Base-by-base conservation (phyloP, 2,888 invertebrate species). In the Mamestra brassicae region DNA sequence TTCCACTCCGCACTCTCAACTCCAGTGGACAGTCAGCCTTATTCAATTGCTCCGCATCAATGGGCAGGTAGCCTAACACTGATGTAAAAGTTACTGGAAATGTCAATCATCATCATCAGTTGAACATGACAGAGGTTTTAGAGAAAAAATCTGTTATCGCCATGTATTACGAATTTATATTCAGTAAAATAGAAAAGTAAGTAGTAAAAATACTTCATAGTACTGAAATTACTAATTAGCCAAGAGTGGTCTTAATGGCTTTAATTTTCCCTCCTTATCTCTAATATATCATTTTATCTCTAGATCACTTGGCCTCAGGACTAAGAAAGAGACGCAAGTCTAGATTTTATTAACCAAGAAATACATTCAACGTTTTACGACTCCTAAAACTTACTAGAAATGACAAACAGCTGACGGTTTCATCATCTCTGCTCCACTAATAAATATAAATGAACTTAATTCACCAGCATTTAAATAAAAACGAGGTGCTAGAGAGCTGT, bases 401-500 rank as follows among this genome's bases (percentile, higher is more conserved):
- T 71, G 61, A 62, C 81, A 71, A 72, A 68, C 69, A 79, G 34
- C 55, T 52, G 75, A 63, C 55, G 42, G 36, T 60, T 67, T 47
- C 74, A 64, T 82, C 65, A 73, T 64, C 73, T 65, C 68, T 71
- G 64, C 72, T 58, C 15, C 66, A 74, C 69, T 81, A 78, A 84
- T 83, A 84, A 83, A 83, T 81, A 84, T 84, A 83, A 84, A 84
- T 81, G 78, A 68, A 72, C 76, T 74, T 71, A 84, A 88, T 80
- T 87, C 78, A 87, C 82, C 87, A 80, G 71, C 70, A 75, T 83
- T 83, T 76, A 79, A 84, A 81, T 81, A 71, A 83, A 86, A 87
- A 87, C 82, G 87, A 85, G 74, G 84, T 84, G 76, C 80, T 80
- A 66, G 69, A 81, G 78, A 79, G 73, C 78, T 71, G 76, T 83